Evolutionary conservation across 2,888 invertebrate species (phyloP), one percentile per base, ranked within the genome.

Genomic region (Andrena haemorrhoa): DNA sequence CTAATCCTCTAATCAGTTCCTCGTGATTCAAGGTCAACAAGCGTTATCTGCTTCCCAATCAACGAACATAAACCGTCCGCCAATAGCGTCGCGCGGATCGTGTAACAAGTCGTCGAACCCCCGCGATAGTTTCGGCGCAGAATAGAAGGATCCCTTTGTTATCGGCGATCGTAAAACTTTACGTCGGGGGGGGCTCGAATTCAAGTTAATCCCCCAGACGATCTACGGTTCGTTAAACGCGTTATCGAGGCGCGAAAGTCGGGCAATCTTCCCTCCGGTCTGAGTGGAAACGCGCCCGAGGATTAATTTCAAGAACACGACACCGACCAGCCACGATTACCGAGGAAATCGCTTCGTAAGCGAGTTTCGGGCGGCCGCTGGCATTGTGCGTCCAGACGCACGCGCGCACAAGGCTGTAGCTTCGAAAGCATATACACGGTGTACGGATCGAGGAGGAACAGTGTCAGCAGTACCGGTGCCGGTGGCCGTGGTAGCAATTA

Each of bases 321-420:
- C 23, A 56, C 64, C 41, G 47, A 20, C 8, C 23, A 8, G 49
- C 20, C 20, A 41, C 60, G 23, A 20, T 23, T 20, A n/a, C 53
- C 33, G 20, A 79, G 33, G 8, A 79, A 79, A 69, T 64, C 49
- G 69, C 49, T 69, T 78, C 6, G 29, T 58, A 53, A 63, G 69
- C 23, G 56, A 23, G 10, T 56, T 56, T 51, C 51, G 41, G 41
- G 12, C 41, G 16, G 41, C 16, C 41, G 41, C 41, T 41, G 41
- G 16, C 16, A 41, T 41, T 12, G 41, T 41, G 12, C 41, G 41
- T 3, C 41, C 41, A 41, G 41, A 41, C 41, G 16, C 41, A 16
- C 41, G 41, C 16, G 41, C 41, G 41, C 41, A 41, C 41, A 41
- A 41, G 41, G 41, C 41, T 41, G 41, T 41, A 41, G 41, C 41